phyloP scores from a whole-genome alignment of 2,113 vertebrate species.

The Circaetus gallicus region DNA sequence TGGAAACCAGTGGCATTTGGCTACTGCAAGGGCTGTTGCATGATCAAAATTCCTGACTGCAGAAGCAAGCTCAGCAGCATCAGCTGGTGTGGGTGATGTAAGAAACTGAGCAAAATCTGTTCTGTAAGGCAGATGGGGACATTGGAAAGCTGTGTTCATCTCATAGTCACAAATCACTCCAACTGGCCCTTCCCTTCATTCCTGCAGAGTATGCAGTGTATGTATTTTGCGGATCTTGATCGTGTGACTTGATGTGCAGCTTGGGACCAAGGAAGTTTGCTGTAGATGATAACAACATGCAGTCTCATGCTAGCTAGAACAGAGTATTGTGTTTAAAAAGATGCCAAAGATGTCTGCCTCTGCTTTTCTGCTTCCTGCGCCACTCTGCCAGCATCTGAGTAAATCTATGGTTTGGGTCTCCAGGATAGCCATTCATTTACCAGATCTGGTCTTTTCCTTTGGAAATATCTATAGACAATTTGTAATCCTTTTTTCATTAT shows the following conservation, averaged over 20 bases:
- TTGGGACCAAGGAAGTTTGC: background rate
- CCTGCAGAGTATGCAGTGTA: background rate
- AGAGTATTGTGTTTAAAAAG: background rate
- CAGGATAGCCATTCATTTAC: background rate
- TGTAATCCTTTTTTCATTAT: background rate
- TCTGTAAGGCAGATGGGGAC: background rate
- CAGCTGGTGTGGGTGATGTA: background rate
- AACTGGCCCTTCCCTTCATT: background rate
- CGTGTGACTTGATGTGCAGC: background rate
- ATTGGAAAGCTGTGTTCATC: background rate
- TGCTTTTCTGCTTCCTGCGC: background rate
- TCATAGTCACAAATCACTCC: background rate
- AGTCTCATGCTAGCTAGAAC: background rate
- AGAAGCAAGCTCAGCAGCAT: background rate
- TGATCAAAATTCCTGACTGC: rapidly evolving
- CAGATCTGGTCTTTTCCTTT: background rate
- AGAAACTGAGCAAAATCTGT: background rate
- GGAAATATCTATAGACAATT: background rate
- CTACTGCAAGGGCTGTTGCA: background rate
- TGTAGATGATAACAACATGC: background rate
- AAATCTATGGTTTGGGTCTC: background rate
- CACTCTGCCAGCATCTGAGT: background rate
- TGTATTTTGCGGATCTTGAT: background rate
- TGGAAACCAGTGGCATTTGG: background rate
- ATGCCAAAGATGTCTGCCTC: background rate